Evolutionary conservation across 2,797 vertebrate genomes (phyloP).

Genomic region (Xerus rutilus): DNA sequence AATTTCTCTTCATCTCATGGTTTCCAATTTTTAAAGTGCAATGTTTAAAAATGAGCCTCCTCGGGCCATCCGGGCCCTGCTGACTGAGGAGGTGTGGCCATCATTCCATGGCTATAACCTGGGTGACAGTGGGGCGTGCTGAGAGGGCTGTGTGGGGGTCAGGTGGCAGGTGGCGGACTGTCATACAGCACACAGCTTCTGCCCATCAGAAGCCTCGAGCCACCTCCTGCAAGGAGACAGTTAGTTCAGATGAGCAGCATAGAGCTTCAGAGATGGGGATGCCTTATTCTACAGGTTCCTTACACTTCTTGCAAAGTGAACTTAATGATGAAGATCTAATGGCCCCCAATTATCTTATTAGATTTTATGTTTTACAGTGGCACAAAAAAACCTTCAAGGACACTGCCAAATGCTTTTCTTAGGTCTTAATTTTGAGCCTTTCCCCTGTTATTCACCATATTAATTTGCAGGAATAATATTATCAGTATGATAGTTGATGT

Average conservation of each 20-base stretch:
- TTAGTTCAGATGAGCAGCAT: neutral
- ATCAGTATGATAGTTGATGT: neutral
- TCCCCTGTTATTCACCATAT: neutral
- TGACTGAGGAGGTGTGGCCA: constrained; percentile 49
- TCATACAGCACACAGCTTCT: neutral
- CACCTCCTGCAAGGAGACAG: neutral
- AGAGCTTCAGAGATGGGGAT: neutral
- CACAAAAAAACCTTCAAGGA: neutral
- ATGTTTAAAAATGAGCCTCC: constrained; percentile 77
- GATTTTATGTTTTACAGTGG: constrained; percentile 35
- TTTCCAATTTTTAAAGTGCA: constrained; percentile 83
- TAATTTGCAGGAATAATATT: neutral
- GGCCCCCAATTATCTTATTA: constrained; percentile 4
- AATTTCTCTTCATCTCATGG: constrained; percentile 59
- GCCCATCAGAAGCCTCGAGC: neutral
- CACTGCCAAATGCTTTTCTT: neutral
- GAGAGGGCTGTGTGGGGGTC: neutral
- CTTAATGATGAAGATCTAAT: neutral
- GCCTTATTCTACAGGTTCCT: constrained; percentile 18
- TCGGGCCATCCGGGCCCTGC: constrained; percentile 48
- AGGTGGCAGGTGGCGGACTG: neutral
- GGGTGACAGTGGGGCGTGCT: neutral
- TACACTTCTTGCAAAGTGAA: constrained; percentile 1
- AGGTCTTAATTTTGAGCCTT: constrained; percentile 4
- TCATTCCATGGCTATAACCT: constrained; percentile 13